Conservation (phyloP, 2,797 vertebrate species). For the Orestias chungarensis region DNA sequence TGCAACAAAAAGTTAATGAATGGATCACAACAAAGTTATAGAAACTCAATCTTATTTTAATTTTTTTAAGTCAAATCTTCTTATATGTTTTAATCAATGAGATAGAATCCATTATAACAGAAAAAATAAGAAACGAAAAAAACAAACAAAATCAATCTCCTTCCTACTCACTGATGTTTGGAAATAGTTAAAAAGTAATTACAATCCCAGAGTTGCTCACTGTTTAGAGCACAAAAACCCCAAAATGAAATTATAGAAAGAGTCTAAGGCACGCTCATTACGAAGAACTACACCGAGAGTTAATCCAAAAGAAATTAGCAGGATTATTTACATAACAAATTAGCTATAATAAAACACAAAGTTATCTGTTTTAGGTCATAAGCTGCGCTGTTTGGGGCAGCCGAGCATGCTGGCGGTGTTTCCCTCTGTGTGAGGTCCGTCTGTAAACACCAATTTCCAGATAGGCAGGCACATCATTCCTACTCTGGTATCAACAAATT, state of each 20-base stretch:
- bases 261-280: conserved; percentile 76
- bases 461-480: conserved; percentile 92
- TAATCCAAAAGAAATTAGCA: conserved; percentile 86
- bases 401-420: conserved; percentile 84
- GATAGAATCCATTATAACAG: conserved; percentile 47
- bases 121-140: no score
- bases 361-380: conserved; percentile 84
- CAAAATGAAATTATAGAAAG: conserved; percentile 46
- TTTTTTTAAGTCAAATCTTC: conserved; percentile 8
- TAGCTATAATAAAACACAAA: conserved; percentile 91
- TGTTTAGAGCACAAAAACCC: conserved; percentile 49
- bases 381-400: conserved; percentile 79
- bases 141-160: no score
- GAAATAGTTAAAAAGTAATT: conserved; percentile 66
- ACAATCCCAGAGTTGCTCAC: conserved; percentile 62
- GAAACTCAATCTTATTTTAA: conserved; percentile 12
- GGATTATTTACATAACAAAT: conserved; percentile 90
- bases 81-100: conserved; percentile 21
- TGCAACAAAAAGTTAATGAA: neutral
- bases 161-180: conserved; percentile 61
- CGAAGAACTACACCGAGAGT: conserved; percentile 86
- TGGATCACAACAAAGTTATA: conserved; percentile 10
- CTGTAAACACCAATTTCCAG: conserved; percentile 93
- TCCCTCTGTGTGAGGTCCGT: conserved; percentile 97
- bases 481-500: conserved; percentile 91